Base-by-base conservation (phyloP, 2,113 vertebrate genomes). In the Pampusana beccarii region DNA sequence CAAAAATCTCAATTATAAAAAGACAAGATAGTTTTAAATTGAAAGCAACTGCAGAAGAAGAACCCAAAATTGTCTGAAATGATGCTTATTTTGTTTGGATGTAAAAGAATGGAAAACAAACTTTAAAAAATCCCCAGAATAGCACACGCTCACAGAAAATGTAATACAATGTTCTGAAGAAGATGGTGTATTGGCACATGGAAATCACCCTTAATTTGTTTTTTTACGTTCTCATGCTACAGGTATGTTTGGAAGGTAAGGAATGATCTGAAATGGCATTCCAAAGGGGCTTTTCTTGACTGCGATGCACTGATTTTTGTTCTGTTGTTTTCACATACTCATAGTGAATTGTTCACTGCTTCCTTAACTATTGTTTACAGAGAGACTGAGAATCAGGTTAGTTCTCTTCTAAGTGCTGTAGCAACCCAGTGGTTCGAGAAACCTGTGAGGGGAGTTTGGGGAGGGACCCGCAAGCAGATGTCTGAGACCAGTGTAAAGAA, bases 261-360 rank as follows among this genome's bases (percentile, higher is more conserved):
- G 86, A 97, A 92, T 93, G 90, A 81, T 96, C 81, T 84, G 94
- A 97, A 93, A 95, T 70, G 70, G 92, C 95, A 94, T 97, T 97
- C 97, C 95, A 94, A 92, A 95, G 93, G 95, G 92, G 91, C 85
- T 97, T 96, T 98, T 97, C 95, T 97, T 98, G 97, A 97, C 97
- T 94, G 96, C 97, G 97, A 98, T 98, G 98, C 99, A 99, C 98
- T 99, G 98, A 99, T 98, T 97, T 96, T 97, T 97, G 96, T 98
- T 97, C 70, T 58, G 93, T 96, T 92, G 91, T 98, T 97, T 97
- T 98, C 97, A 97, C 96, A 97, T 94, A 97, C 90, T 98, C 91
- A 96, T 92, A 91, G 94, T 97, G 95, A 96, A 93, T 97, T 96
- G 77, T 97, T 97, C 93, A 96, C 95, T 96, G 96, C 97, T 97